These are phyloP conservation scores for Verasper variegatus DNA, from an alignment of 2,113 vertebrate genomes.

Conservation along the genomic window DNA sequence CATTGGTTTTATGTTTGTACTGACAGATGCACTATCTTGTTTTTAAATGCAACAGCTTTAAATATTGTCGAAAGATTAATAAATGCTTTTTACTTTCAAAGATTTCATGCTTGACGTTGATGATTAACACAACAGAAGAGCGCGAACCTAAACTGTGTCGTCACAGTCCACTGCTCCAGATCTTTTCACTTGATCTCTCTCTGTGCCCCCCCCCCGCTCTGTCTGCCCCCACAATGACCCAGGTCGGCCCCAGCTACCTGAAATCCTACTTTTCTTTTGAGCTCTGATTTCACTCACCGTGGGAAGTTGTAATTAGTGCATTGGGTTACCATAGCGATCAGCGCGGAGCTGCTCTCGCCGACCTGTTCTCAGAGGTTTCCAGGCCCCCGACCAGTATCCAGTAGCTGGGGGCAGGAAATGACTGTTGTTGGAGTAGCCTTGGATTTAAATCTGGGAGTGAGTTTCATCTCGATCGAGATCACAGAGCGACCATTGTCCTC, in stretches of 20 bases:
- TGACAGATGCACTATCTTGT: conserved; percentile 28
- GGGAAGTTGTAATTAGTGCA: conserved; percentile 77
- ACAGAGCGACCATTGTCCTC: conserved; percentile 18
- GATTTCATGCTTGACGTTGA: background rate
- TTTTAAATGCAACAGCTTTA: conserved; percentile 9
- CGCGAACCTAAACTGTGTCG: background rate
- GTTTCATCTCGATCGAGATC: conserved; percentile 26
- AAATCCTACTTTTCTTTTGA: conserved; percentile 49
- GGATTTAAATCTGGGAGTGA: conserved; percentile 18
- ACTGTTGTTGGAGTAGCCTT: conserved; percentile 6
- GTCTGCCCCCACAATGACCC: conserved; percentile 58
- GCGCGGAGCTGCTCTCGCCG: conserved; percentile 22
- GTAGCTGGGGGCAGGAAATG: conserved; percentile 39
- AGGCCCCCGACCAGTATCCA: conserved; percentile 35
- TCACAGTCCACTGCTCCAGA: background rate
- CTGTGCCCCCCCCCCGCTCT: conserved; percentile 1
- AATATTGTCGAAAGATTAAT: conserved; percentile 6
- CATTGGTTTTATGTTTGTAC: conserved; percentile 10
- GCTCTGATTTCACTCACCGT: conserved; percentile 72
- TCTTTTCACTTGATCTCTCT: conserved; percentile 6
- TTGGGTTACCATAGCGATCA: conserved; percentile 68
- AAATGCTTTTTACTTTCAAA: conserved; percentile 20
- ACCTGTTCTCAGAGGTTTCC: conserved; percentile 46
- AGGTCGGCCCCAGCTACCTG: conserved; percentile 48
- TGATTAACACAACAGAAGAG: background rate